Conservation (phyloP, 2,888 invertebrate genomes). For the Diplolepis rosae region DNA sequence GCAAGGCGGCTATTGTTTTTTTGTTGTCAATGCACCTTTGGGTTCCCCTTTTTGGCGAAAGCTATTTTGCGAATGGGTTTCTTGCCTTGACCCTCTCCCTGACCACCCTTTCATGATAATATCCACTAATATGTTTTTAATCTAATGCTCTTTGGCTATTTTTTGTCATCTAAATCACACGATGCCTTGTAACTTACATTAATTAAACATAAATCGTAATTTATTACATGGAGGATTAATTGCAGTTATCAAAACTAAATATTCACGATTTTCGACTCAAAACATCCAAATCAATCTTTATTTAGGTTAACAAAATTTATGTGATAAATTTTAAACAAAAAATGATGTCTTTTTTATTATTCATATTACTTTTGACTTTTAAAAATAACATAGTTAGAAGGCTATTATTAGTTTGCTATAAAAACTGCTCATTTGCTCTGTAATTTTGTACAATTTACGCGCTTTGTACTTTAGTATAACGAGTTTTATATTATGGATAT, state of each 20-base stretch:
- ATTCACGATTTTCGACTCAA: not conserved
- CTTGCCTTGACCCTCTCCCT: constrained; percentile 55
- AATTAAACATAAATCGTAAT: not conserved
- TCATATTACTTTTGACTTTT: too few relatives aligned
- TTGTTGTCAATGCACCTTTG: constrained; percentile 71
- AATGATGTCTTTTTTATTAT: too few relatives aligned
- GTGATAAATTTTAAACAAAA: too few relatives aligned
- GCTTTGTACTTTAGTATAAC: not conserved
- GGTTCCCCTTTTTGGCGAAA: constrained; percentile 59
- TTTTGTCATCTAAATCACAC: constrained; percentile 1
- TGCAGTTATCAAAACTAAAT: not conserved
- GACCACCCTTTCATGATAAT: constrained; percentile 4
- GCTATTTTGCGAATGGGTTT: constrained; percentile 54
- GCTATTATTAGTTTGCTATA: too few relatives aligned
- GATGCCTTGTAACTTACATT: not conserved
- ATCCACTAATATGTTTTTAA: constrained; percentile 8
- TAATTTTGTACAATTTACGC: not conserved
- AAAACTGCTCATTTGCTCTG: not conserved
- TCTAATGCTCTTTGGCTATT: not conserved
- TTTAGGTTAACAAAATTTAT: too few relatives aligned
- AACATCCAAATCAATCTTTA: too few relatives aligned
- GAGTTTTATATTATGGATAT: not conserved
- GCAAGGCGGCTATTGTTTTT: constrained; percentile 48
- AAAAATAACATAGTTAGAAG: too few relatives aligned
- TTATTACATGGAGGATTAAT: not conserved